A percentile compares a stretch with the other conserved stretches of the same genome.
These are phyloP conservation scores for Luehdorfia chinensis DNA, from an alignment of 1,140 invertebrate genomes.

Conservation along the genomic window DNA sequence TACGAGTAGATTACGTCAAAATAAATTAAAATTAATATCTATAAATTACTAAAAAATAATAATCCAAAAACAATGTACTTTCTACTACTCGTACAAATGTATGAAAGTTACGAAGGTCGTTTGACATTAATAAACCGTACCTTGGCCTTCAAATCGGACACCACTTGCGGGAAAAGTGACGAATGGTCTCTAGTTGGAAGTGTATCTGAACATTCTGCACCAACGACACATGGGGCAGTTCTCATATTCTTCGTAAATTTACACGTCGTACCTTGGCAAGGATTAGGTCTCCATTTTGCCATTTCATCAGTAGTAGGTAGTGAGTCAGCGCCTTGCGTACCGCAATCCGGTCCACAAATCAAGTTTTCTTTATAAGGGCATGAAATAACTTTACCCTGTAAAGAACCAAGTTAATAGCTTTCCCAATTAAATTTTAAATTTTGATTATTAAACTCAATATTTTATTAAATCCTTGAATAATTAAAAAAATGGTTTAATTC, in stretches of 20 bases:
- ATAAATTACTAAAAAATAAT: no score
- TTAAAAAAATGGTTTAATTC: no score
- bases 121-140: conserved; percentile 23
- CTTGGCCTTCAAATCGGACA: conserved; percentile 19
- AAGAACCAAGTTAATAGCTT: neutral
- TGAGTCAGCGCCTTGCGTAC: conserved; percentile 21
- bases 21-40: no score
- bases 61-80: no score
- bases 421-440: no score
- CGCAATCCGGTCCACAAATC: conserved; percentile 44
- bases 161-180: conserved; percentile 19
- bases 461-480: no score
- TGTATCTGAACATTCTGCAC: conserved; percentile 30
- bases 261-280: conserved; percentile 40
- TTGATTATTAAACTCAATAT: no score
- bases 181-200: conserved; percentile 12
- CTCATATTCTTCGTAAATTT: conserved; percentile 49
- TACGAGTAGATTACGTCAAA: no score
- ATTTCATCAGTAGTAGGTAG: conserved; percentile 32
- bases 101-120: no score
- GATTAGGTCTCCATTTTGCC: conserved; percentile 32
- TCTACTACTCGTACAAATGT: no score
- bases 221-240: conserved; percentile 56
- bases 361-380: conserved; percentile 39
- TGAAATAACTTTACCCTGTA: conserved; percentile 23